Base-by-base conservation (phyloP, 2,113 vertebrate species). In the Anoura caudifer region DNA sequence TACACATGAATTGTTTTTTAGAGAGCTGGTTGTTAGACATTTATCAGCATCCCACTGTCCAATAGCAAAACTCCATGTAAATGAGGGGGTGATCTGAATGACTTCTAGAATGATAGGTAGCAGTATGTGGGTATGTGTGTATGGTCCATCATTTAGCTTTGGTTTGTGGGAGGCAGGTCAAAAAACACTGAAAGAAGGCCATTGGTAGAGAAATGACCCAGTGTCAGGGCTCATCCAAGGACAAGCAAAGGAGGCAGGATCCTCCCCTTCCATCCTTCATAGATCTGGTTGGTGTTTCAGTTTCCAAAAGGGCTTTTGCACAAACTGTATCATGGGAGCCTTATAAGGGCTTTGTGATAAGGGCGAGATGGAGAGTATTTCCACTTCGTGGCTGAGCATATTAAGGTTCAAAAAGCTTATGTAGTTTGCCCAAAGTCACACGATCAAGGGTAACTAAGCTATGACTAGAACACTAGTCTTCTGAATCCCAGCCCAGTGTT, bases 281-380 rank as follows among this genome's bases (percentile, higher is more conserved):
- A 45, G 10, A 24, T 45, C 43, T 33, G 50, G 16, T 28, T 4
- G 15, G 33, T 31, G 24, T 41, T 56, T 75, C 22, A 3, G 5
- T 36, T 87, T 77, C 92, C 19, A 26, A 89, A 80, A 76, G 83
- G 33, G n/a, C 45, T 22, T 80, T 22, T 20, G 1, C 43, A 38
- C 20, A 20, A 26, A 20, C 7, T 5, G 2, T 24, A 15, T 67
- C 41, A 13, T 3, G 14, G 41, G 12, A 43, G 5, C 50, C 2
- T 90, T 33, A 0, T 14, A 28, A 65, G 63, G 31, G 3, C 33
- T 89, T 63, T 11, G 5, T 43, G 19, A 72, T 26, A 56, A 54
- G 75, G 4, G 20, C 4, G 4, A 80, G 7, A 3, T 0, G 7
- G 54, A 36, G 22, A 5, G 7, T 15, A 1, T 2, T 13, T 22